phyloP scores from a whole-genome alignment of 2,888 invertebrate species.

The Eueremaeus valkanovi region DNA sequence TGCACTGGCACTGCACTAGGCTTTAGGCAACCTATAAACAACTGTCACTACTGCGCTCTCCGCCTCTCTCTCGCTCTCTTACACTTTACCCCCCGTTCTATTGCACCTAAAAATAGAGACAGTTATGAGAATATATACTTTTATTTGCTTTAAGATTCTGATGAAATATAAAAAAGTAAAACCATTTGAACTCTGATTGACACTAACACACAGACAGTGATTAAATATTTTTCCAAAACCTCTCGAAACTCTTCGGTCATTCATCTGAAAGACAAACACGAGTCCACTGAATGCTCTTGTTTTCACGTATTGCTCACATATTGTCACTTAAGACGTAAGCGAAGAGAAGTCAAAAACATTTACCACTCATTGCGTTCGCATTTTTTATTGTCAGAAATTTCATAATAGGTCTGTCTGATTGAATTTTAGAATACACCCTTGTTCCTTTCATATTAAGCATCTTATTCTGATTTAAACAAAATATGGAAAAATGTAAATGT shows the following conservation, averaged over 20 bases:
- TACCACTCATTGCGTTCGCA: not conserved
- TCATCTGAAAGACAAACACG: conserved; percentile 34
- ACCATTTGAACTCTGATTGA: conserved; percentile 27
- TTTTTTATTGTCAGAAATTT: not conserved
- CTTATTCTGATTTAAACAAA: too few relatives aligned
- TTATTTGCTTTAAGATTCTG: conserved; percentile 12
- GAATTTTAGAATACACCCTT: too few relatives aligned
- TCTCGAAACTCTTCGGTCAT: conserved; percentile 6
- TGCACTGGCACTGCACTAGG: not conserved
- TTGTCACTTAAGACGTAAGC: not conserved
- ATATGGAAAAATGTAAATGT: too few relatives aligned
- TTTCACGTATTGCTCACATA: not conserved
- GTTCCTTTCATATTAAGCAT: too few relatives aligned
- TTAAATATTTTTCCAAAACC: conserved; percentile 17
- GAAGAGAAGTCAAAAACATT: conserved; percentile 3
- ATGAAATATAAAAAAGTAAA: not conserved
- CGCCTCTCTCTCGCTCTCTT: not conserved
- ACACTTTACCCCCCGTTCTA: conserved; percentile 2
- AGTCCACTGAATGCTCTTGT: not conserved
- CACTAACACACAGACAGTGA: not conserved
- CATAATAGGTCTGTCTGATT: not conserved
- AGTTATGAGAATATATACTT: conserved; percentile 23
- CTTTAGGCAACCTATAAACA: conserved; percentile 18
- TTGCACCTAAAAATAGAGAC: conserved; percentile 14
- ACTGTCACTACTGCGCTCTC: not conserved